These are phyloP conservation scores for Megastigmus dorsalis DNA, from an alignment of 2,888 invertebrate species.

Conservation along the genomic window DNA sequence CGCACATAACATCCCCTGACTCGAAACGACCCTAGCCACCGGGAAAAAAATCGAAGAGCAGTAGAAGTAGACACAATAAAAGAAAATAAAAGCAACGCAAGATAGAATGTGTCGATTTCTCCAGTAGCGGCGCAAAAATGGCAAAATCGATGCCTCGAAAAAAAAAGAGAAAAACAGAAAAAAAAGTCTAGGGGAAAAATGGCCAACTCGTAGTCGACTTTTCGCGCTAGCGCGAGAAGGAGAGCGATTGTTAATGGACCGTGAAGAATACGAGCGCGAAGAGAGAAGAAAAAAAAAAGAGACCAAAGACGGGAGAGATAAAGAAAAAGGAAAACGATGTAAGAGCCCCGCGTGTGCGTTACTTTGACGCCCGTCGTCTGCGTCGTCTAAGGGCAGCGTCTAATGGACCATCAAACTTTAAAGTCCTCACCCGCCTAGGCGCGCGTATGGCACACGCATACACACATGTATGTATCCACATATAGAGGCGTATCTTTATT, in stretches of 20 bases:
- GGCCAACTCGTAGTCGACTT: background rate
- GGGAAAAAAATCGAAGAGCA: background rate
- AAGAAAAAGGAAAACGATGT: conserved; percentile 26
- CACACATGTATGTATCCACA: background rate
- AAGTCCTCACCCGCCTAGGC: conserved; percentile 25
- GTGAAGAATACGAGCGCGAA: conserved; percentile 44
- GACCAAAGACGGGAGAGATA: too few relatives aligned
- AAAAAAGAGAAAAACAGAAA: background rate
- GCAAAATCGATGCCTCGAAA: conserved; percentile 37
- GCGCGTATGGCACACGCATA: background rate
- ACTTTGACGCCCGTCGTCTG: conserved; percentile 39
- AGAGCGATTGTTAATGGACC: conserved; percentile 47
- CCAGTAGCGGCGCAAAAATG: conserved; percentile 9
- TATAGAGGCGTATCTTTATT: conserved; percentile 31
- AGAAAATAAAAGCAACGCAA: too few relatives aligned
- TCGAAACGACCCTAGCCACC: background rate
- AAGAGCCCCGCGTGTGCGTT: conserved; percentile 27
- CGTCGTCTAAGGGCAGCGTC: conserved; percentile 13
- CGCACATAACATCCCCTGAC: background rate
- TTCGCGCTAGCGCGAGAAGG: background rate
- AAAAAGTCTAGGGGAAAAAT: background rate
- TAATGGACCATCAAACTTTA: conserved; percentile 53
- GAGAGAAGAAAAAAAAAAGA: background rate
- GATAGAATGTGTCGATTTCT: conserved; percentile 25
- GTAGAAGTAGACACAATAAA: too few relatives aligned